Conservation (phyloP, 2,888 invertebrate genomes). For the Mimumesa dahlbomi region DNA sequence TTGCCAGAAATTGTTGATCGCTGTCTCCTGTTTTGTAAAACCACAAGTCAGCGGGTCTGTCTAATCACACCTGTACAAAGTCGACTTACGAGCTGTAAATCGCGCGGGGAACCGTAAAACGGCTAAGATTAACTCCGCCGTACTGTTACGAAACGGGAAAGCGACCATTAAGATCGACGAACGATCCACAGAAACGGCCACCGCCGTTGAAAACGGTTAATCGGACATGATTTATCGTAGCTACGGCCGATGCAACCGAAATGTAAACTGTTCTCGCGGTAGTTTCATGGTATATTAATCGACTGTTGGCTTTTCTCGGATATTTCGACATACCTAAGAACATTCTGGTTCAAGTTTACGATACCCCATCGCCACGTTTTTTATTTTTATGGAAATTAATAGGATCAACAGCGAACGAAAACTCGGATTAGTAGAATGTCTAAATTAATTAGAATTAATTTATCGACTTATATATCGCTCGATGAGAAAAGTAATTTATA, state of each 20-base stretch:
- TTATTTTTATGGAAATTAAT: too few relatives aligned
- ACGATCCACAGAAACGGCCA: slow-evolving; percentile 59
- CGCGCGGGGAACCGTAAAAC: slow-evolving; percentile 43
- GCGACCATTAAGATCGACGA: slow-evolving; percentile 57
- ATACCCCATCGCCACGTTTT: too few relatives aligned
- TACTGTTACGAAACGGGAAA: slow-evolving; percentile 64
- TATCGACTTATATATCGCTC: too few relatives aligned
- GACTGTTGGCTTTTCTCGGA: slow-evolving; percentile 31
- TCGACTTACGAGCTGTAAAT: slow-evolving; percentile 26
- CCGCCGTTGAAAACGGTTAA: slow-evolving; percentile 58
- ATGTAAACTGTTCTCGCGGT: slow-evolving; percentile 13
- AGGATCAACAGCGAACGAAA: too few relatives aligned
- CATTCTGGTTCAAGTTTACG: slow-evolving; percentile 6
- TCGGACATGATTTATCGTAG: slow-evolving; percentile 66
- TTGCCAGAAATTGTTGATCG: too few relatives aligned
- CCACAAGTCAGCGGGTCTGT: neutral
- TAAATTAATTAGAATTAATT: too few relatives aligned
- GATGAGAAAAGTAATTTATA: too few relatives aligned
- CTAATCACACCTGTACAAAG: slow-evolving; percentile 15
- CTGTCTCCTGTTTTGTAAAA: neutral
- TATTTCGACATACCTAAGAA: neutral
- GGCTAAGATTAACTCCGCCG: slow-evolving; percentile 60
- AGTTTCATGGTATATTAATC: slow-evolving; percentile 28
- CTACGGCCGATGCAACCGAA: slow-evolving; percentile 14
- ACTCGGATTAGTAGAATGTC: too few relatives aligned